Evolutionary conservation across 2,888 invertebrate species (phyloP).

Genomic region (Drosophila vallismaia): DNA sequence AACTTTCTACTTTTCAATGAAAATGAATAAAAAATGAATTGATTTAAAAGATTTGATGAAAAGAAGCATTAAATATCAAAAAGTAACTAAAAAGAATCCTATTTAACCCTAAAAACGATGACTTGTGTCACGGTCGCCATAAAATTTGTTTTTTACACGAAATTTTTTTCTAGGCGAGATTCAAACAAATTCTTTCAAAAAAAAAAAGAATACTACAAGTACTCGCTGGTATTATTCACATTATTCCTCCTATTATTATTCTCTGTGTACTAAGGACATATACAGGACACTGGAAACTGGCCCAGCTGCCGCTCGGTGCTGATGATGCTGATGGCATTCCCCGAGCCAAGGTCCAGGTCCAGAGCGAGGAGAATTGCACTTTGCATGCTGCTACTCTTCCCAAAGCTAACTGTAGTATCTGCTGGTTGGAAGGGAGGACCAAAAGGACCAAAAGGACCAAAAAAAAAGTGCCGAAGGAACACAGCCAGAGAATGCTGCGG

Average conservation of each 20-base stretch:
- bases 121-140: neutral
- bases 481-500: conserved; percentile 46
- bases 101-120: neutral
- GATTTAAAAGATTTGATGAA: too few species aligned
- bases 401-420: conserved; percentile 1
- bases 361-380: conserved; percentile 47
- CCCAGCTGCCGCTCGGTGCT: conserved; percentile 32
- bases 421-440: neutral
- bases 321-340: conserved; percentile 45
- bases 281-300: conserved; percentile 15
- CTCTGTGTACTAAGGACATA: conserved; percentile 8
- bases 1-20: too few species aligned
- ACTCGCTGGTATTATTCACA: too few species aligned
- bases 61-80: too few species aligned
- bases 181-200: neutral
- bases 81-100: too few species aligned
- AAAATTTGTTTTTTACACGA: neutral
- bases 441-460: conserved; percentile 17
- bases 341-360: conserved; percentile 34
- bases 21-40: too few species aligned
- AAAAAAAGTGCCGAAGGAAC: conserved; percentile 35
- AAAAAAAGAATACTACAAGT: neutral
- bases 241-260: too few species aligned
- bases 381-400: conserved; percentile 37
- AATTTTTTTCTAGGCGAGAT: neutral